Conservation (phyloP, 2,113 vertebrate species). For the Jacana jacana region DNA sequence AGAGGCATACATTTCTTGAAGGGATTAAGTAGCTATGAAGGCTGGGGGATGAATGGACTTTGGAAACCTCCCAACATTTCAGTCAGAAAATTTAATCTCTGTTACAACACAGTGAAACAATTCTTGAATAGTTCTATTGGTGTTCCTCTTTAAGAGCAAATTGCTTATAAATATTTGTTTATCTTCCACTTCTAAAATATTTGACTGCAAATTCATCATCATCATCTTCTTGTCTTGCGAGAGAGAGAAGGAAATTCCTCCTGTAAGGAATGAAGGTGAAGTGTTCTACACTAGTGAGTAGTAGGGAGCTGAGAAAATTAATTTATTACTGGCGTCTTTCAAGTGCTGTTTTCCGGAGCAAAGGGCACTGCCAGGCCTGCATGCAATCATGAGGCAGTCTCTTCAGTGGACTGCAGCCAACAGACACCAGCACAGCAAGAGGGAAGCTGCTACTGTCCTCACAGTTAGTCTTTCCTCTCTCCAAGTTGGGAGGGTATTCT, state of each 20-base stretch:
- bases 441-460: neutral
- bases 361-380: neutral
- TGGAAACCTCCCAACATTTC: constrained; percentile 2
- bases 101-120: neutral
- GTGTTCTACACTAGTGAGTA: neutral
- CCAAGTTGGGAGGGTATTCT: neutral
- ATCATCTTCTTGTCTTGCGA: neutral
- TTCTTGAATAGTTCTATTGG: neutral
- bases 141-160: neutral
- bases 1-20: constrained; percentile 19
- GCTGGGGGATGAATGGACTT: constrained; percentile 12
- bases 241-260: neutral
- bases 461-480: neutral
- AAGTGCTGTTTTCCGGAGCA: neutral
- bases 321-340: neutral
- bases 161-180: neutral
- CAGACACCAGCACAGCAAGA: neutral
- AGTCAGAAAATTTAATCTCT: constrained; percentile 25
- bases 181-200: neutral
- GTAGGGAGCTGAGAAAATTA: neutral
- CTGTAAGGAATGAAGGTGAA: neutral
- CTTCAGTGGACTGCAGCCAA: neutral
- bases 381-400: neutral
- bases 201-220: neutral
- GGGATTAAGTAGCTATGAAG: constrained; percentile 40